Base-by-base conservation (phyloP, 2,888 invertebrate species). In the Drosophila niveifrons region DNA sequence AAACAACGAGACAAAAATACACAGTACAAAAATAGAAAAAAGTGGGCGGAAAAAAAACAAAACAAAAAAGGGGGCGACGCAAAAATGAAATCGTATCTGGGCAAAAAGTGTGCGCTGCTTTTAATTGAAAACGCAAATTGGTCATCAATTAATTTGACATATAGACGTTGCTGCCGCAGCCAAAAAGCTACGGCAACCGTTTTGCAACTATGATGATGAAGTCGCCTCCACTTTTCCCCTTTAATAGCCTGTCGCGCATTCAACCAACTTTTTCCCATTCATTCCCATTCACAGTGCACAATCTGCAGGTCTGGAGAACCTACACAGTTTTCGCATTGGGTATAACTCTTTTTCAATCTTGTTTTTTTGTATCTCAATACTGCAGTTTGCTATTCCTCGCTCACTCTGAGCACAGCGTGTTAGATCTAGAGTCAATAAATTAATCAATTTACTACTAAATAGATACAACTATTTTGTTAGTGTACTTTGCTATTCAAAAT, bases 121-220 rank as follows among this genome's bases (percentile, higher is more conserved):
- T 87, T 84, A 84, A 84, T 84, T 84, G 83, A 84, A 84, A 84
- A 87, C 87, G 84, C 83, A 84, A 84, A 84, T 84, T 84, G 83
- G 83, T 84, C 87, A 84, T 84, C 83, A 84, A 84, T 84, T 84
- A 84, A 84, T 84, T 84, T 84, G 87, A 84, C 87, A 84, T 87
- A 87, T 72, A 80, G 80, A 84, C 72, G 64, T 34, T 34, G 57
- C 50, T 34, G 57, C 50, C 43, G 28, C 34, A 52, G 66, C 68
- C 64, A 75, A 76, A 76, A 74, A 77, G 66, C 78, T 72, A 63
- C 69, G 66, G 55, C 78, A 64, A 64, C 66, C 69, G 72, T 72
- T 63, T 66, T 66, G 64, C 75, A 75, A 67, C 75, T 71, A 59
- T 74, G 59, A 65, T 74, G 59, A 65, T 74, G 57, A 58, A 51